Percentiles rank a stretch among this genome's conserved stretches.
phyloP scores from a whole-genome alignment of 2,888 invertebrate species.

The Platycheirus rosarum region DNA sequence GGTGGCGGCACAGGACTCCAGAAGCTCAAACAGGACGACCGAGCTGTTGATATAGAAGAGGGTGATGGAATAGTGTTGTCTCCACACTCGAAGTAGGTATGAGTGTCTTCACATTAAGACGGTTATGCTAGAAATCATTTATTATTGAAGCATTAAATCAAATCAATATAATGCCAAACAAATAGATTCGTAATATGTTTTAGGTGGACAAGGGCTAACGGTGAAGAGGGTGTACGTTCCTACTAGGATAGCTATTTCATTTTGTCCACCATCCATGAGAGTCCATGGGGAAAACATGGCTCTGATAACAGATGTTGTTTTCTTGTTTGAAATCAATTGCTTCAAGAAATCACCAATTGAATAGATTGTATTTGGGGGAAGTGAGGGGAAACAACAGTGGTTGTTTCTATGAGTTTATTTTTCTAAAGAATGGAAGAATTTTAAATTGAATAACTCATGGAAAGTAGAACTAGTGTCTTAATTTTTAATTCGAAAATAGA shows the following conservation, averaged over 20 bases:
- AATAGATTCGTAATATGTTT: slow-evolving; percentile 62
- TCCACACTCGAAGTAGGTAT: slow-evolving; percentile 21
- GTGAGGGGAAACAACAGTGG: no score
- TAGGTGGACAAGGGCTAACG: slow-evolving; percentile 19
- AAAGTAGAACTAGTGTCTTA: no score
- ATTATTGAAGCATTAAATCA: slow-evolving; percentile 72
- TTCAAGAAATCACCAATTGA: slow-evolving; percentile 13
- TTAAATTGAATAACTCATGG: no score
- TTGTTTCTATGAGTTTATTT: no score
- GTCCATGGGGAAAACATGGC: slow-evolving; percentile 23
- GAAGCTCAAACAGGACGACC: slow-evolving; percentile 6
- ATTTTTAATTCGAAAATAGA: no score
- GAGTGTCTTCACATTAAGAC: slow-evolving; percentile 31
- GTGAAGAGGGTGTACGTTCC: neutral
- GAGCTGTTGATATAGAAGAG: slow-evolving; percentile 70
- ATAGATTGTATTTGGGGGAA: slow-evolving; percentile 1
- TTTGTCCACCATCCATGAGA: slow-evolving; percentile 12
- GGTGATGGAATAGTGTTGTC: slow-evolving; percentile 54
- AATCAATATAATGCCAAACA: slow-evolving; percentile 66
- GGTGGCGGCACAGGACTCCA: neutral
- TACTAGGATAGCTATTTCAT: slow-evolving; percentile 11
- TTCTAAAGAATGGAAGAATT: no score
- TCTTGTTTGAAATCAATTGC: slow-evolving; percentile 37
- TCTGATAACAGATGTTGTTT: slow-evolving; percentile 36
- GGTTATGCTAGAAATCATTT: slow-evolving; percentile 54